Base-by-base conservation (phyloP, 2,113 vertebrate genomes). In the Himantopus leucocephalus region DNA sequence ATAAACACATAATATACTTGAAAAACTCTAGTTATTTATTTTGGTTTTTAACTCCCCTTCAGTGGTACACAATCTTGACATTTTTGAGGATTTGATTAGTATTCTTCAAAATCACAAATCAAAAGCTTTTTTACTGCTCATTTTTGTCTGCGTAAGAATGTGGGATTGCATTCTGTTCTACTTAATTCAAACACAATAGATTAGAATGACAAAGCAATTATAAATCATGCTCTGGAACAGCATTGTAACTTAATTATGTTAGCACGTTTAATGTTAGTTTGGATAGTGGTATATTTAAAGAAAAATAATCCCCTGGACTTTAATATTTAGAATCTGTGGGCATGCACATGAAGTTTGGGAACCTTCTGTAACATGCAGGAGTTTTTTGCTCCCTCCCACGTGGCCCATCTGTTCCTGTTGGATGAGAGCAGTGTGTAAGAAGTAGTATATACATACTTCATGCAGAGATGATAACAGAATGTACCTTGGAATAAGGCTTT, bases 301-400 rank as follows among this genome's bases (percentile, higher is more conserved):
- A 41, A 39, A 59, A 94, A 93, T 12, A 81, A 90, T 71, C 63
- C 68, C 35, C 12, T 90, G 83, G 60, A 56, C 60, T 91, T 74
- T 74, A 77, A 71, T 96, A 86, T 94, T 86, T 92, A 55, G 93
- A 88, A 76, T 88, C 85, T 67, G 94, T 94, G 92, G 92, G 92
- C 86, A 89, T 3, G 47, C 66, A 82, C 43, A 64, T 48, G 93
- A 72, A 85, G 66, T 86, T 95, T 95, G 95, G 90, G 95, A 97
- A 78, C 92, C 92, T 95, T 94, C 30, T 97, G 96, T 94, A 85
- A 87, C 15, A 43, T 68, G 83, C 22, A 41, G 6, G 93, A 73
- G 88, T 34, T 60, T 79, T 58, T 5, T 92, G 56, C 83, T 91
- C n/a, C 94, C 94, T 94, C 97, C 97, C 94, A 89, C 95, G 0